phyloP scores from a whole-genome alignment of 2,888 invertebrate species.

The Synergus japonicus region DNA sequence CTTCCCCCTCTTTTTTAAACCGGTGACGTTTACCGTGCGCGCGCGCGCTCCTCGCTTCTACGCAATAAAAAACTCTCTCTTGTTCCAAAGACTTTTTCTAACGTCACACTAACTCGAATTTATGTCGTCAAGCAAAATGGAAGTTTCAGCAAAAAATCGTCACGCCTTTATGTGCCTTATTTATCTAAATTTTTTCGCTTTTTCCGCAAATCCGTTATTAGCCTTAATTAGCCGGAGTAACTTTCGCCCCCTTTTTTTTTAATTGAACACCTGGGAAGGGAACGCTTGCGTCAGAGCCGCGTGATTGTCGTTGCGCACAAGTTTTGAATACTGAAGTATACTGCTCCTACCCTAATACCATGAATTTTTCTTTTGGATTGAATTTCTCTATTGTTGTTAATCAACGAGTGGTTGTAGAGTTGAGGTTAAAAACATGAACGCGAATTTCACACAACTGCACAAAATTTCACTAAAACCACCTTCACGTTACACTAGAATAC shows the following conservation, averaged over 20 bases:
- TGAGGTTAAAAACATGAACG: conserved; percentile 1
- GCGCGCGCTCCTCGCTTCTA: conserved; percentile 41
- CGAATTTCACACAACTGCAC: conserved; percentile 2
- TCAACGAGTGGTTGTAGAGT: neutral
- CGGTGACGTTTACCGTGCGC: conserved; percentile 31
- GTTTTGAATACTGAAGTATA: conserved; percentile 26
- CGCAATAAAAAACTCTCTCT: conserved; percentile 35
- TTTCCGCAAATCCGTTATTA: neutral
- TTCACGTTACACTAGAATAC: conserved; percentile 24
- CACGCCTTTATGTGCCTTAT: neutral
- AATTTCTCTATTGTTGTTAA: neutral
- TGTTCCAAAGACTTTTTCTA: neutral
- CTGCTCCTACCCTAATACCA: neutral
- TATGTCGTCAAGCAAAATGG: conserved; percentile 4
- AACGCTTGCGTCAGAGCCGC: conserved; percentile 24
- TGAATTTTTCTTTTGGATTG: neutral
- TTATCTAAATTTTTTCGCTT: neutral
- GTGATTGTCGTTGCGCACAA: conserved; percentile 33
- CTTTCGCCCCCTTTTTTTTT: conserved; percentile 36
- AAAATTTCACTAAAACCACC: conserved; percentile 29
- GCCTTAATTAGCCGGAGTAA: conserved; percentile 24
- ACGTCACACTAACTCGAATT: conserved; percentile 23
- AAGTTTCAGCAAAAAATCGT: neutral
- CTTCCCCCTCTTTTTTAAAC: conserved; percentile 21
- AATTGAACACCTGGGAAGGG: conserved; percentile 36